phyloP scores from a whole-genome alignment of 2,888 invertebrate species.

The Agriopis leucophaearia region DNA sequence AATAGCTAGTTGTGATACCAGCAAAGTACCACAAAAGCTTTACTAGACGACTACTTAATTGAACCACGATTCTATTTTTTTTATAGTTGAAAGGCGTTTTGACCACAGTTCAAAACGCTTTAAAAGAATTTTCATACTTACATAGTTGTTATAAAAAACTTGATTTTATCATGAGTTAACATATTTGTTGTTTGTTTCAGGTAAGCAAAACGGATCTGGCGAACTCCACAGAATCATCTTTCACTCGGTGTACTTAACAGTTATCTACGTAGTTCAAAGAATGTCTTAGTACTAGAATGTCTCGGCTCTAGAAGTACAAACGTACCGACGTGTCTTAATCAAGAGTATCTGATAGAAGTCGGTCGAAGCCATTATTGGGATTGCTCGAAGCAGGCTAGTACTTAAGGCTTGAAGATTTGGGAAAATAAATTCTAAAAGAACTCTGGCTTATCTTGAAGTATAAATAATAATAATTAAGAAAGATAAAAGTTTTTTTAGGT shows the following conservation, averaged over 20 bases:
- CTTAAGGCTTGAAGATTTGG: background rate
- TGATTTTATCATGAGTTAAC: background rate
- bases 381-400: slow-evolving; percentile 41
- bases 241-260: background rate
- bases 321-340: slow-evolving; percentile 50
- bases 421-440: background rate
- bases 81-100: too few relatives aligned
- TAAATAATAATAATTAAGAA: too few relatives aligned
- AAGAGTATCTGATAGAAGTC: slow-evolving; percentile 44
- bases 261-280: background rate
- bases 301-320: slow-evolving; percentile 26
- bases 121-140: too few relatives aligned
- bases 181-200: slow-evolving; percentile 21
- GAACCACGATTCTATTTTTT: too few relatives aligned
- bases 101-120: too few relatives aligned
- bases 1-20: too few relatives aligned
- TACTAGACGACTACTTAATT: too few relatives aligned
- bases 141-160: background rate
- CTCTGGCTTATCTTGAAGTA: background rate
- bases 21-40: too few relatives aligned
- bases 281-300: background rate
- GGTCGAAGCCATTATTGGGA: slow-evolving; percentile 50
- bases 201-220: slow-evolving; percentile 5
- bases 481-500: too few relatives aligned
- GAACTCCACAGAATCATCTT: background rate